Percentiles rank a stretch among this genome's conserved stretches.
These are phyloP conservation scores for Diceros bicornis DNA, from an alignment of 2,797 vertebrate species.

Conservation along the genomic window DNA sequence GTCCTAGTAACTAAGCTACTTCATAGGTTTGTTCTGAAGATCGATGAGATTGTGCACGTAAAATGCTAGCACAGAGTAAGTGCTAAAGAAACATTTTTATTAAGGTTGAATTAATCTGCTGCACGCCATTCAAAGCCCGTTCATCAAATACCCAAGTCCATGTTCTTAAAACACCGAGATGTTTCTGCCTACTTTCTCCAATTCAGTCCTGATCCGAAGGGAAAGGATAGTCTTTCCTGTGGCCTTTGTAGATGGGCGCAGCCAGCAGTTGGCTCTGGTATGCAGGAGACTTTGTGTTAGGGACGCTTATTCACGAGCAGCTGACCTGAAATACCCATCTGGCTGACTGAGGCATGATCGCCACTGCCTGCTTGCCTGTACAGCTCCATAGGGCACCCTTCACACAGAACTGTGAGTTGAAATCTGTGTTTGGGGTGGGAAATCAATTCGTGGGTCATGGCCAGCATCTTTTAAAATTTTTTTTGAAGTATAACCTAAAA, in stretches of 20 bases:
- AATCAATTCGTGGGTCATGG: neutral
- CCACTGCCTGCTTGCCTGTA: neutral
- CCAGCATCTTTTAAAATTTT: neutral
- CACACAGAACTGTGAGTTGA: neutral
- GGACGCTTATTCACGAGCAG: neutral
- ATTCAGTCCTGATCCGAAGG: neutral
- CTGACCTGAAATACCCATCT: neutral
- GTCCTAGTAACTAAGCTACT: neutral
- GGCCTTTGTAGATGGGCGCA: neutral
- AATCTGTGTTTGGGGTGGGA: neutral
- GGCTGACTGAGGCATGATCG: neutral
- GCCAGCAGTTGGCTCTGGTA: neutral
- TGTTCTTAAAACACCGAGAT: neutral
- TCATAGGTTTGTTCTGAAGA: constrained; percentile 36
- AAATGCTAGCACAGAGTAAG: neutral
- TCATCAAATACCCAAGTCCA: neutral
- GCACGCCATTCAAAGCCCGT: neutral
- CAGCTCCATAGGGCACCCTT: neutral
- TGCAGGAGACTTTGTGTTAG: neutral
- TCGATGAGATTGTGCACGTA: neutral
- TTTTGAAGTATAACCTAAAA: constrained; percentile 18
- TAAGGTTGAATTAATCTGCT: neutral
- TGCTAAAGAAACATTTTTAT: neutral
- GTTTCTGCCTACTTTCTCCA: neutral
- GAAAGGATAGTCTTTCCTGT: neutral